phyloP scores from a whole-genome alignment of 2,888 invertebrate species.

The Spodoptera littoralis region DNA sequence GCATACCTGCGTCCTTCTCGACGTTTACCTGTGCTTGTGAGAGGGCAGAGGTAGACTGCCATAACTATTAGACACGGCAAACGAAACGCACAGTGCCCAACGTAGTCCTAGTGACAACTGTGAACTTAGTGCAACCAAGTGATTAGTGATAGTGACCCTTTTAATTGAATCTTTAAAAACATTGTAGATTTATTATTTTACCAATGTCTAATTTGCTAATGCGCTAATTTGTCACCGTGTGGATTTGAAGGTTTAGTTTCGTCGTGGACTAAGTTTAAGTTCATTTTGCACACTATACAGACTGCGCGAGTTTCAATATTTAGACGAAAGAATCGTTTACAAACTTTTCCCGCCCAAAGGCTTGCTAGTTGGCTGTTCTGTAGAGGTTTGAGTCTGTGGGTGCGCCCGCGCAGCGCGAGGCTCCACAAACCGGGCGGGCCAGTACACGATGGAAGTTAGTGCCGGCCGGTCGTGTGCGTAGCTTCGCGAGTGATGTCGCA shows the following conservation, averaged over 20 bases:
- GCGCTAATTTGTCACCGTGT: too few relatives aligned
- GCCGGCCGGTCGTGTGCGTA: conserved; percentile 78
- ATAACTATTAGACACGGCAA: conserved; percentile 62
- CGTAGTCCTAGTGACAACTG: neutral
- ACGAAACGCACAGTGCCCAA: neutral
- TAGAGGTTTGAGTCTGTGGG: conserved; percentile 67
- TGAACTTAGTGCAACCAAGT: neutral
- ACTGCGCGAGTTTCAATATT: neutral
- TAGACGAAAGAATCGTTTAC: conserved; percentile 1
- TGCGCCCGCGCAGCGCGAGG: conserved; percentile 79
- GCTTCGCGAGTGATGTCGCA: conserved; percentile 85
- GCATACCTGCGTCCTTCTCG: conserved; percentile 83
- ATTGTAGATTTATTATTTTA: too few relatives aligned
- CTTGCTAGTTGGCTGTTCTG: conserved; percentile 50
- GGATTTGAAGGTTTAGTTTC: too few relatives aligned
- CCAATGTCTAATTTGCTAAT: too few relatives aligned
- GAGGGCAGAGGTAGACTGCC: conserved; percentile 68
- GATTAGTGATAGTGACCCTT: too few relatives aligned
- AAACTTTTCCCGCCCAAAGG: conserved; percentile 69
- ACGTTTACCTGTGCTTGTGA: conserved; percentile 81
- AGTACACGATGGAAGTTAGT: conserved; percentile 85
- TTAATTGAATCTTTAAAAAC: too few relatives aligned
- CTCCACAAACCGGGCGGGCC: conserved; percentile 75
- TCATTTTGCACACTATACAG: neutral
- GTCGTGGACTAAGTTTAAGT: neutral